Evolutionary conservation across 2,113 vertebrate species (phyloP).

Genomic region (Connochaetes taurinus): DNA sequence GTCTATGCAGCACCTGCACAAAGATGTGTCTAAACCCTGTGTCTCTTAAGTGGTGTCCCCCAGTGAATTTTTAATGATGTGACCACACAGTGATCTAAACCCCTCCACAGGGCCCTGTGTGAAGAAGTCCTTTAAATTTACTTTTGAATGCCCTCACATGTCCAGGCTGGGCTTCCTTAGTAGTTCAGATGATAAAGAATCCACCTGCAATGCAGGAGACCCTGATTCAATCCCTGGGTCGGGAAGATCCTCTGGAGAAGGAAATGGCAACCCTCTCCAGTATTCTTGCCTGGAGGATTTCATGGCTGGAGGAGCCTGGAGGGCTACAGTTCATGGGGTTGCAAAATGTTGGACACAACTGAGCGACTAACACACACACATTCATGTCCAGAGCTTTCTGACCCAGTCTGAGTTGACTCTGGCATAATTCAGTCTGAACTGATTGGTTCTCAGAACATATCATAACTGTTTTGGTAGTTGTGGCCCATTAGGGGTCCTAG

Average conservation of each 20-base stretch:
- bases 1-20: neutral
- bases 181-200: neutral
- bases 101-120: neutral
- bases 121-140: neutral
- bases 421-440: neutral
- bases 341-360: neutral
- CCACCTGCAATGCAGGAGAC: neutral
- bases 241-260: neutral
- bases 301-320: neutral
- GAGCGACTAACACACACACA: neutral
- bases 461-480: neutral
- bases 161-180: neutral
- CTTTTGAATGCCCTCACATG: neutral
- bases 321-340: neutral
- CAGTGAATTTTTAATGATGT: neutral
- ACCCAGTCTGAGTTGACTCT: neutral
- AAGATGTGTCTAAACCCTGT: neutral
- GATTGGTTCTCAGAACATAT: too few relatives aligned
- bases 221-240: neutral
- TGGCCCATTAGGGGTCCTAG: neutral
- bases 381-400: neutral
- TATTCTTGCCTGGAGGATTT: neutral
- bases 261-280: neutral
- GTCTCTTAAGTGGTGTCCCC: neutral
- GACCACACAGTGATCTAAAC: neutral